Base-by-base conservation (phyloP, 2,888 invertebrate genomes). In the Drosophila tripunctata region DNA sequence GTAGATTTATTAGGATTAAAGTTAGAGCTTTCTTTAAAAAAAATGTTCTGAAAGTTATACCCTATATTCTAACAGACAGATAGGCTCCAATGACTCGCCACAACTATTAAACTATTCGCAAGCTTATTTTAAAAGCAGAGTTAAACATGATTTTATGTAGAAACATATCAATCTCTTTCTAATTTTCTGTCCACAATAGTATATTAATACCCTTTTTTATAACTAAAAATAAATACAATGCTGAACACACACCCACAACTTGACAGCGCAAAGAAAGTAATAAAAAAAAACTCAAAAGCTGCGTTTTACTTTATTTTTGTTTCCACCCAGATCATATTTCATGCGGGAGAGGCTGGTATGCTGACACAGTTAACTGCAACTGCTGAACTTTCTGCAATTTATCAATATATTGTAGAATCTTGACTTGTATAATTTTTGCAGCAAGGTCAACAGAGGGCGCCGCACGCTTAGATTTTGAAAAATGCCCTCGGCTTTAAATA, bases 341-440 rank as follows among this genome's bases (percentile, higher is more conserved):
- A 74, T 76, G 52, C 71, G 67, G 75, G n/a, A 10, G 27, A 10
- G 27, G 74, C 27, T 30, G 14, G 12, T 15, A 19, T 27, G n/a
- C 35, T 44, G 60, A 54, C 75, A 50, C 41, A 67, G 54, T 57
- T 67, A 22, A 43, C 52, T 57, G 50, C 63, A 51, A 31, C 56
- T 15, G 38, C 56, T n/a, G 14, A 74, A 70, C 78, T 78, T 71
- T 76, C 65, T 51, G 64, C 58, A 50, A 78, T 78, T 75, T 78
- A 74, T 74, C 78, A 75, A 66, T 44, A 44, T 44, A 10, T 27
- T n/a, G n/a, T n/a, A n/a, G n/a, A n/a, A 55, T 54, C 15, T 47
- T 45, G 5, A 17, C 19, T 38, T 36, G 1, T 21, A 21, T 22
- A 21, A 24, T 27, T 35, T 43, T 36, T 21, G 47, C 47, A 27